Base-by-base conservation (phyloP, 2,797 vertebrate species). In the Pangasius mekongensis region DNA sequence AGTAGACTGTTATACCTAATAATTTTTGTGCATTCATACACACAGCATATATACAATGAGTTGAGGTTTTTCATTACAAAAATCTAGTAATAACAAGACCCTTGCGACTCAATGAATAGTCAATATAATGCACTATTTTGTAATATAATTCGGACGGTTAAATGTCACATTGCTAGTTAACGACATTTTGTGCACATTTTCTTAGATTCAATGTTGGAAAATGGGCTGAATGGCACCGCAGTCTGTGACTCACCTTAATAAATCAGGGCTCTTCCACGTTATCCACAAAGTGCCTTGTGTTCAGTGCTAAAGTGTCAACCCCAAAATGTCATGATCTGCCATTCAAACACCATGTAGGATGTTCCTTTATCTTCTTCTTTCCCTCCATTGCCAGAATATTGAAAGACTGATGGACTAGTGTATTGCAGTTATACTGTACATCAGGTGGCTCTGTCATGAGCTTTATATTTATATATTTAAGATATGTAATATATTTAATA, bases 401-500 rank as follows among this genome's bases (percentile, higher is more conserved):
- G 58, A 78, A 18, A 54, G 27, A 30, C 47, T 77, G 6, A 78
- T 30, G 20, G n/a, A 33, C 49, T 56, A 58, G 30, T 11, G 3
- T 10, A 56, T 22, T 11, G 49, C 47, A 30, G 14, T 52, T 10
- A 52, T 18, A 77, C 18, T 3, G 30, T 80, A 56, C 8, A 80
- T 36, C 30, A 20, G 1, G 52, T 20, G 52, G 3, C 0, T 56
- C 30, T 54, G 14, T 78, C n/a, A 78, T 54, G n/a, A 54, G 27
- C 24, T 49, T 73, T 74, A 47, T 54, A n/a, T 49, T 73, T 74
- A 47, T 54, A n/a, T 77, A 77, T 77, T 77, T 52, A 30, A 30
- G 3, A 9, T 22, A 24, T 81, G 56, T 54, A 3, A 62, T 24
- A 62, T 62, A 27, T 62, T 43, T 60, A 82, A 47, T 64, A 62